phyloP scores from a whole-genome alignment of 2,113 vertebrate species.

The Loxodonta africana region DNA sequence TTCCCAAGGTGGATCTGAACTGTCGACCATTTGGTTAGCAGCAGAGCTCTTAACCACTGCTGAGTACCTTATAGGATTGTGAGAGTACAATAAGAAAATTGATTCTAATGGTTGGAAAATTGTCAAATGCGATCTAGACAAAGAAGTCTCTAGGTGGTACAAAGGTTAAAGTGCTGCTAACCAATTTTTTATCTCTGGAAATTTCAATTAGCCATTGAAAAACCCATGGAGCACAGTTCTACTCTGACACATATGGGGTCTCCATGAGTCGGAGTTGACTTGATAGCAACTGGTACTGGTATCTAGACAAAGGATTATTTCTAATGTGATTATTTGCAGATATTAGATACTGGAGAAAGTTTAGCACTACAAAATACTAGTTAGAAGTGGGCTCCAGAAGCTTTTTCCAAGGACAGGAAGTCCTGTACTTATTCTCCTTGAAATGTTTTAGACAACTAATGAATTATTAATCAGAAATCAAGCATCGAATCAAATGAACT shows the following conservation, averaged over 20 bases:
- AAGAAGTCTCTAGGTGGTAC: not conserved
- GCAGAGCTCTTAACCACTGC: not conserved
- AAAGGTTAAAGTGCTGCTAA: not conserved
- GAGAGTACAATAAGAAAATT: not conserved
- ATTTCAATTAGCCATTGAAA: not conserved
- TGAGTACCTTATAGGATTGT: not conserved
- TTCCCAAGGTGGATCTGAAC: too few species aligned
- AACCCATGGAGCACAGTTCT: not conserved
- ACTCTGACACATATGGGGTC: not conserved
- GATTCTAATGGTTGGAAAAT: not conserved
- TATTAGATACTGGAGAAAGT: not conserved
- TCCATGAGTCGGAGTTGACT: not conserved
- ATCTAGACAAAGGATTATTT: not conserved
- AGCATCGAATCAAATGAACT: not conserved
- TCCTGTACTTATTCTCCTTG: not conserved
- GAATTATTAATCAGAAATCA: constrained; percentile 21
- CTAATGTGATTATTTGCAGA: not conserved
- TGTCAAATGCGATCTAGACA: not conserved
- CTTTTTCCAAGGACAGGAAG: not conserved
- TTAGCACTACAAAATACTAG: not conserved
- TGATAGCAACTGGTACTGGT: not conserved
- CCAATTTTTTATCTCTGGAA: not conserved
- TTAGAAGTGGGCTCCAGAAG: not conserved
- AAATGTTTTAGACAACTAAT: not conserved
- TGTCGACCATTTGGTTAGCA: too few species aligned